phyloP scores from a whole-genome alignment of 2,113 vertebrate species.

The Gobius niger region DNA sequence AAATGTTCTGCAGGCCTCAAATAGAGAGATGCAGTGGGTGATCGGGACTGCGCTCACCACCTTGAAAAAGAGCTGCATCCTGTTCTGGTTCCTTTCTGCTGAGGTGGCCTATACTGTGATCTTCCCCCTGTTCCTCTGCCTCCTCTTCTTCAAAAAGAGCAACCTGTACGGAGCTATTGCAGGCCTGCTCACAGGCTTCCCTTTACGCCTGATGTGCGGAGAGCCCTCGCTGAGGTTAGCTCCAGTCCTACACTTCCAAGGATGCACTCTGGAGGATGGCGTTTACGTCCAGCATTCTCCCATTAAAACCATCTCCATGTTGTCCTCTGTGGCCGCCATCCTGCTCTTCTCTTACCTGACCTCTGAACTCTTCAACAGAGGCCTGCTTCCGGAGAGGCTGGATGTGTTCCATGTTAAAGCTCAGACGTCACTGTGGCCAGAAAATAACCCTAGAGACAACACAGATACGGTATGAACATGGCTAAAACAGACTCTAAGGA shows the following conservation, averaged over 20 bases:
- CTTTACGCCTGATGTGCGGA: conserved; percentile 76
- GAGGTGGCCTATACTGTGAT: conserved; percentile 80
- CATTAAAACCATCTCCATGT: conserved; percentile 77
- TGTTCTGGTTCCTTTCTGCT: conserved; percentile 79
- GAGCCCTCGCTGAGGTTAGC: conserved; percentile 74
- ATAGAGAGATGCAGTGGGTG: conserved; percentile 77
- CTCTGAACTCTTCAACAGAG: too few species aligned
- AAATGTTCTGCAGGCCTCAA: conserved; percentile 80
- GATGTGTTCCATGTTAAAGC: too few species aligned
- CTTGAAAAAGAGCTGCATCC: conserved; percentile 72
- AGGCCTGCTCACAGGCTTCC: too few species aligned
- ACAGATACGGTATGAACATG: background rate
- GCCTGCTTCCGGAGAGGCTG: too few species aligned
- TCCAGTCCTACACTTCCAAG: conserved; percentile 66
- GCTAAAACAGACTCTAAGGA: background rate
- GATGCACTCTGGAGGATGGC: conserved; percentile 58
- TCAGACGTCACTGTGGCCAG: too few species aligned
- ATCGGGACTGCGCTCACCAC: conserved; percentile 76
- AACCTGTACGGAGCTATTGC: too few species aligned
- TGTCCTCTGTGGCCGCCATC: too few species aligned
- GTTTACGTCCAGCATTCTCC: conserved; percentile 75
- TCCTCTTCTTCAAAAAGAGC: too few species aligned
- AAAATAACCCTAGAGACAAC: background rate
- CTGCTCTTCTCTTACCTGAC: too few species aligned
- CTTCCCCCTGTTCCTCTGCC: too few species aligned